Evolutionary conservation across 2,888 invertebrate genomes (phyloP), one percentile per base, ranked within the genome.

Genomic region (Petrolisthes cinctipes): DNA sequence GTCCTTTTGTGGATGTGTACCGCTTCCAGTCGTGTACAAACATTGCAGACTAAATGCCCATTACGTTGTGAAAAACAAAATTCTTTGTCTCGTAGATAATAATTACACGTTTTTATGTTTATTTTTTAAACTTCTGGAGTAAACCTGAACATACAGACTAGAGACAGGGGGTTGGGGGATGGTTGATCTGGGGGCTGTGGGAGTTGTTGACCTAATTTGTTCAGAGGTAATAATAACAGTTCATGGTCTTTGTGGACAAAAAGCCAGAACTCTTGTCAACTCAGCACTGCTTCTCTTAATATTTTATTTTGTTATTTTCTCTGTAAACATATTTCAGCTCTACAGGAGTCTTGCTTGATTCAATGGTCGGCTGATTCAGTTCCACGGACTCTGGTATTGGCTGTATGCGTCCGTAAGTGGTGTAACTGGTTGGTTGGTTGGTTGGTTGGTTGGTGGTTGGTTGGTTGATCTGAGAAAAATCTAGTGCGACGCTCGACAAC

Each of bases 61-160:
- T 84, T 86, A 84, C 87, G 83, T 84, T 88, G 87, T 81, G 84
- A 68, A 80, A 71, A 83, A 86, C 57, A 57, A 23, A 73, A 54
- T 73, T 78, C 82, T 68, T 80, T 80, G 80, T 76, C 68, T 37
- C 71, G 83, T 75, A 80, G 57, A 84, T 75, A 75, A 83, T 51
- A 71, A 84, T 83, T 83, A 82, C 82, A 61, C 56, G 79, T 76
- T 76, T 76, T 73, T 82, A 56, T 56, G n/a, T 73, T 83, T 56
- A 53, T 85, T 85, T 85, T 88, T 75, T 68, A n/a, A 82, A 20
- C 11, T 78, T 81, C 81, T 81, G 80, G 68, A 81, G 54, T 81
- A 86, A 85, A 88, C 88, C 88, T 88, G 88, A 88, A 88, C 82
- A 85, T 82, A 85, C 78, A 88, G 88, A 88, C 88, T 88, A 88